Percentiles rank a stretch among this genome's conserved stretches.
Evolutionary conservation across 2,888 invertebrate species (phyloP).

Genomic region (Cataglyphis altisquamis): DNA sequence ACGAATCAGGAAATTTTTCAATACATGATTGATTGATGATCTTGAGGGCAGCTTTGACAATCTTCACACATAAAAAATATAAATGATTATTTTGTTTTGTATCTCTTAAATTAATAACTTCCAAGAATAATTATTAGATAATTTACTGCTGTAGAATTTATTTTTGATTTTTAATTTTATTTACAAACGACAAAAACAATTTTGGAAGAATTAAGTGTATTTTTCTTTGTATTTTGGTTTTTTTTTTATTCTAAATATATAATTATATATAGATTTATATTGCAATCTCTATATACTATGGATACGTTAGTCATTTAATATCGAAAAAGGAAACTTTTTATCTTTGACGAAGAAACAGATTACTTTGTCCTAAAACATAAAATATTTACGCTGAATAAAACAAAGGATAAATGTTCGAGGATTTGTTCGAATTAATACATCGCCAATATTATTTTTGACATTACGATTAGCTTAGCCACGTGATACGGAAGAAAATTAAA

Average conservation of each 20-base stretch:
- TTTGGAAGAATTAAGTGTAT: too few relatives aligned
- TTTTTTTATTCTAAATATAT: background rate
- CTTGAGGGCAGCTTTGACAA: background rate
- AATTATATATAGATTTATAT: background rate
- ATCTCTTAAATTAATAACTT: background rate
- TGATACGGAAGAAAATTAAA: background rate
- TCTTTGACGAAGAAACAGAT: slow-evolving; percentile 10
- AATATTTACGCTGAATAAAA: background rate
- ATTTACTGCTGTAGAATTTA: background rate
- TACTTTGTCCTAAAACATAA: background rate
- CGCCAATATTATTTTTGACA: background rate
- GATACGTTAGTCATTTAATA: background rate
- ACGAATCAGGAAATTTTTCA: background rate
- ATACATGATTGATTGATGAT: background rate
- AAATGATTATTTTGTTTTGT: background rate
- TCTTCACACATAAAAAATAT: background rate
- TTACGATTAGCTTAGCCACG: background rate
- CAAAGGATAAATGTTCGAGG: background rate
- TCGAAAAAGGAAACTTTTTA: slow-evolving; percentile 3
- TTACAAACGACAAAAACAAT: background rate
- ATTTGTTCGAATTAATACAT: background rate
- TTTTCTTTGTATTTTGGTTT: too few relatives aligned
- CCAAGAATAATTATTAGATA: background rate
- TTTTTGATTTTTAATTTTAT: background rate
- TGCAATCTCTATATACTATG: background rate